Evolutionary conservation across 2,888 invertebrate genomes (phyloP).

Genomic region (Epinotia brunnichana): DNA sequence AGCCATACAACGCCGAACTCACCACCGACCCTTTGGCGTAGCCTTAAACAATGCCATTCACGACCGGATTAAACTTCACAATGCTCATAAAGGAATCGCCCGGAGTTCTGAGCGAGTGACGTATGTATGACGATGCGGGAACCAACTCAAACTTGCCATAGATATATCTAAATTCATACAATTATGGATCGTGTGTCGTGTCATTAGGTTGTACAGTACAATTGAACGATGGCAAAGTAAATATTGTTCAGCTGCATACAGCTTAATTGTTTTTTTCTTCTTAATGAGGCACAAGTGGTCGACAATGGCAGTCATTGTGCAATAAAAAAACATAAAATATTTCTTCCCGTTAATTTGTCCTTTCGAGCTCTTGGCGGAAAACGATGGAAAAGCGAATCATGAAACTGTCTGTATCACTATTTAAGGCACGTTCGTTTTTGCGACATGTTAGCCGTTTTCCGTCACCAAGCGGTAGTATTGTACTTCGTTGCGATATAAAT

Average conservation of each 20-base stretch:
- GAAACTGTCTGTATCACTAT: slow-evolving; percentile 35
- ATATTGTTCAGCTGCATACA: slow-evolving; percentile 62
- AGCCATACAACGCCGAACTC: slow-evolving; percentile 13
- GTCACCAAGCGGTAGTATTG: background rate
- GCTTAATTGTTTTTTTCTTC: slow-evolving; percentile 76
- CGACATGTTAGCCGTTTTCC: slow-evolving; percentile 5
- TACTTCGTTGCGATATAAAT: background rate
- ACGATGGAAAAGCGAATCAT: slow-evolving; percentile 25
- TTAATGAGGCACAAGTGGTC: slow-evolving; percentile 81
- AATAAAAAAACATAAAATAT: slow-evolving; percentile 66
- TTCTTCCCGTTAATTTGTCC: slow-evolving; percentile 71
- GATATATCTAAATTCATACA: slow-evolving; percentile 41
- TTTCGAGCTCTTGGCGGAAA: slow-evolving; percentile 48
- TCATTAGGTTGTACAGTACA: slow-evolving; percentile 48
- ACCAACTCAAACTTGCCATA: slow-evolving; percentile 46
- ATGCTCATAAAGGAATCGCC: slow-evolving; percentile 79
- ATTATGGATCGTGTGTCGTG: slow-evolving; percentile 53
- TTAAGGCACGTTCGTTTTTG: slow-evolving; percentile 24
- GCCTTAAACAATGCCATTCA: slow-evolving; percentile 75
- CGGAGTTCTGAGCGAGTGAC: slow-evolving; percentile 65
- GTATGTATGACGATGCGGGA: slow-evolving; percentile 66
- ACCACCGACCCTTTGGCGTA: slow-evolving; percentile 35
- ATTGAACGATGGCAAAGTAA: slow-evolving; percentile 11
- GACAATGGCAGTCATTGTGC: slow-evolving; percentile 78
- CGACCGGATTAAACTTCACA: slow-evolving; percentile 75